Evolutionary conservation across 1,140 invertebrate genomes (phyloP).

Genomic region (Drosophila melanica): DNA sequence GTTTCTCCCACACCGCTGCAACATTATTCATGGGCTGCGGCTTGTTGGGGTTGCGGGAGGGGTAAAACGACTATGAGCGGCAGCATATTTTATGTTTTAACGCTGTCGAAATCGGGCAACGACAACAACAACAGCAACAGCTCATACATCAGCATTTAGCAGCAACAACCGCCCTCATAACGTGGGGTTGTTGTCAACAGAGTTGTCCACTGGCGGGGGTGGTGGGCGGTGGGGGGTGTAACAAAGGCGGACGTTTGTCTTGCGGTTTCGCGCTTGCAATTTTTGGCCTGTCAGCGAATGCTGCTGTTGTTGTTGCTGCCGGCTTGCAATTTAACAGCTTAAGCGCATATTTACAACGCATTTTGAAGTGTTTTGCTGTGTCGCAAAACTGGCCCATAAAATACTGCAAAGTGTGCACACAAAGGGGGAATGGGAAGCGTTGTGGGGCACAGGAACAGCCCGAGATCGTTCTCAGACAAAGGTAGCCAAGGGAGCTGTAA

Average conservation of each 20-base stretch:
- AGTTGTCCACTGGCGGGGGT: not conserved
- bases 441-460: not conserved
- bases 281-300: slow-evolving; percentile 71
- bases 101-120: slow-evolving; percentile 77
- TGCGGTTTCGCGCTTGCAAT: slow-evolving; percentile 76
- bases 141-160: slow-evolving; percentile 83
- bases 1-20: slow-evolving; percentile 46
- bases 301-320: slow-evolving; percentile 41
- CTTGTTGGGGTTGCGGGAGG: slow-evolving; percentile 10
- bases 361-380: slow-evolving; percentile 61
- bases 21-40: slow-evolving; percentile 74
- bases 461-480: slow-evolving; percentile 12
- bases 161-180: slow-evolving; percentile 49
- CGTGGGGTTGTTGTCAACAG: slow-evolving; percentile 21
- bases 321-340: slow-evolving; percentile 77
- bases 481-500: slow-evolving; percentile 20
- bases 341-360: slow-evolving; percentile 78
- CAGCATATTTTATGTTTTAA: slow-evolving; percentile 84
- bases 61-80: slow-evolving; percentile 53
- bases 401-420: slow-evolving; percentile 15
- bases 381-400: slow-evolving; percentile 57
- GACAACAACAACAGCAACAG: slow-evolving; percentile 43
- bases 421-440: not conserved
- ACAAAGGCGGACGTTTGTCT: slow-evolving; percentile 61
- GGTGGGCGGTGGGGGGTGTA: slow-evolving; percentile 1